A percentile compares a stretch with the other conserved stretches of the same genome.
These are phyloP conservation scores for Osmerus mordax DNA, from an alignment of 2,113 vertebrate genomes.

Conservation along the genomic window DNA sequence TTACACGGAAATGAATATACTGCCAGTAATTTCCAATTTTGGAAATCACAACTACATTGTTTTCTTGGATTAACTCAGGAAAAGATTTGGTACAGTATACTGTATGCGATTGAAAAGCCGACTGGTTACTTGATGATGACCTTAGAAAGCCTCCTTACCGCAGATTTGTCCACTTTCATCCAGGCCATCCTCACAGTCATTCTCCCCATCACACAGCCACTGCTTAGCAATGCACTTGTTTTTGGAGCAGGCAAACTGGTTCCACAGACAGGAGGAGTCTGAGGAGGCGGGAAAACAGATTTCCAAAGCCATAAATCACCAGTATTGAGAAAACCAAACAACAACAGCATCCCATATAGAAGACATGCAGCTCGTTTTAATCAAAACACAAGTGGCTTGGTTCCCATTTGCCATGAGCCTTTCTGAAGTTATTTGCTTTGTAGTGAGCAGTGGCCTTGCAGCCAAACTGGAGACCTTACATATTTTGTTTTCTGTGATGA, in stretches of 20 bases:
- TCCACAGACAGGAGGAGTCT: constrained; percentile 97
- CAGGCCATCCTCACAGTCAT: constrained; percentile 90
- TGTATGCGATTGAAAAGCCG: too few relatives aligned
- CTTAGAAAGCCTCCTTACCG: constrained; percentile 66
- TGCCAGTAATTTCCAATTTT: too few relatives aligned
- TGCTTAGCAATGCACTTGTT: constrained; percentile 95
- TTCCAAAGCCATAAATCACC: constrained; percentile 53
- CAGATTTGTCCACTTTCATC: constrained; percentile 90
- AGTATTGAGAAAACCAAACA: constrained; percentile 36
- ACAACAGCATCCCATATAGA: constrained; percentile 24
- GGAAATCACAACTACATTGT: too few relatives aligned
- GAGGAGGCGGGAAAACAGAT: constrained; percentile 28
- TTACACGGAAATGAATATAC: background rate
- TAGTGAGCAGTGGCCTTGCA: background rate
- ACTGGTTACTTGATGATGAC: too few relatives aligned
- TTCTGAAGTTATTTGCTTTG: constrained; percentile 19
- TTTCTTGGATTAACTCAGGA: too few relatives aligned
- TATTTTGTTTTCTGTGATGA: background rate
- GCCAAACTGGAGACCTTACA: constrained; percentile 4
- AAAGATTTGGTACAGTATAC: too few relatives aligned
- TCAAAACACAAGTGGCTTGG: constrained; percentile 45
- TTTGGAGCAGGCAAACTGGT: constrained; percentile 94
- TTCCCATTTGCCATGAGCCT: constrained; percentile 31
- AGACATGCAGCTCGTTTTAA: constrained; percentile 34
- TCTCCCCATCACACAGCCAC: constrained; percentile 94